Base-by-base conservation (phyloP, 2,113 vertebrate genomes). In the Atrichornis clamosus region DNA sequence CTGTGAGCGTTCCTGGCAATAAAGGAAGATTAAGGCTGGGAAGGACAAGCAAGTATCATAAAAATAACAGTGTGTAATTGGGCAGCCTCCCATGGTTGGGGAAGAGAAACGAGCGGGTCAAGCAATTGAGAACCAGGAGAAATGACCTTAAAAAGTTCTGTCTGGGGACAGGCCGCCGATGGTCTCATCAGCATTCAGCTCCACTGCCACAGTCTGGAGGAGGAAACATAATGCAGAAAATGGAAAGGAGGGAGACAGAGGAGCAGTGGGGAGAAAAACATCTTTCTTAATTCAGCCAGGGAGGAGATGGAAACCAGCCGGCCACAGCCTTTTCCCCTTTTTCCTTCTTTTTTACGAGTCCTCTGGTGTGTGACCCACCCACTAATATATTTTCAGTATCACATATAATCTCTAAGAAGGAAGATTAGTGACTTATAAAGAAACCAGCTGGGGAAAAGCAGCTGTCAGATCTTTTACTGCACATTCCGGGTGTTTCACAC, bases 111-210 rank as follows among this genome's bases (percentile, higher is more conserved):
- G 79, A 95, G 59, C 58, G 7, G 92, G 89, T 89, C 93, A 90
- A 14, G 84, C 80, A 89, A 78, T 24, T 1, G 55, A 76, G 85
- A 95, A 94, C 44, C 86, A 83, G 72, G 73, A 92, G 95, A 90
- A 96, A 92, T 84, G 95, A 97, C 93, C 95, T 97, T 92, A 96
- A 87, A 70, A 93, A 92, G 90, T 86, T 96, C 86, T 95, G 91
- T 95, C 90, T 92, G 80, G 83, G 95, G 96, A 87, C 90, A 87
- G 75, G 44, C 82, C 90, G 83, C 67, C 19, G 1, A 88, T 24
- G 35, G 60, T 88, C 96, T 97, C 93, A 97, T 97, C 97, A 97
- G 96, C 95, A 97, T 97, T 95, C 95, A 96, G 94, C 92, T 95
- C 95, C 88, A 88, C 42, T 2, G 9, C 84, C 92, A 77, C 68